Conservation (phyloP, 2,113 vertebrate genomes). For the Misgurnus mizolepis region DNA sequence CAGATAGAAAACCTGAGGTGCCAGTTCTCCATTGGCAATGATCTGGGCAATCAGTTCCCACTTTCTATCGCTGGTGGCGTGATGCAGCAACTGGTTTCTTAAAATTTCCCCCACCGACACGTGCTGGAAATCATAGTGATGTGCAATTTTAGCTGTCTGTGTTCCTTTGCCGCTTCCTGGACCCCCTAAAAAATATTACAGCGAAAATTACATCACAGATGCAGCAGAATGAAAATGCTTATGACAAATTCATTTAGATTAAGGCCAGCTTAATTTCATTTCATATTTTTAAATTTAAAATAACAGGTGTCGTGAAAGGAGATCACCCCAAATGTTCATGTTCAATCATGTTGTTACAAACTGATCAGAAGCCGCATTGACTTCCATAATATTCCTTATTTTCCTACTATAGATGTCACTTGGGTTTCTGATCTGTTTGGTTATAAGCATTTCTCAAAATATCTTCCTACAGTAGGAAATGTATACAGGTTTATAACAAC, state of each 20-base stretch:
- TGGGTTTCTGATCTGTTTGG: too few species aligned
- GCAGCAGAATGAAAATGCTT: conserved; percentile 4
- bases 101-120: conserved; percentile 71
- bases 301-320: too few species aligned
- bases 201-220: conserved; percentile 6
- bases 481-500: too few species aligned
- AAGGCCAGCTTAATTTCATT: neutral
- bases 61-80: conserved; percentile 68
- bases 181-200: conserved; percentile 59
- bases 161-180: conserved; percentile 74
- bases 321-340: too few species aligned
- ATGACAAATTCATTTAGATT: neutral
- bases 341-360: too few species aligned
- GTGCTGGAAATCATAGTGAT: conserved; percentile 63
- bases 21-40: conserved; percentile 65
- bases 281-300: neutral
- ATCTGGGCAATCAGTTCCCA: conserved; percentile 75
- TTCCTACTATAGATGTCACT: too few species aligned
- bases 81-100: conserved; percentile 67
- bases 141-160: conserved; percentile 67
- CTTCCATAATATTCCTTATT: too few species aligned
- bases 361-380: too few species aligned
- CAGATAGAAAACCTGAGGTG: conserved; percentile 55
- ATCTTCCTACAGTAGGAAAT: too few species aligned
- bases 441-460: too few species aligned